Base-by-base conservation (phyloP, 2,888 invertebrate genomes). In the Drosophila putrida region DNA sequence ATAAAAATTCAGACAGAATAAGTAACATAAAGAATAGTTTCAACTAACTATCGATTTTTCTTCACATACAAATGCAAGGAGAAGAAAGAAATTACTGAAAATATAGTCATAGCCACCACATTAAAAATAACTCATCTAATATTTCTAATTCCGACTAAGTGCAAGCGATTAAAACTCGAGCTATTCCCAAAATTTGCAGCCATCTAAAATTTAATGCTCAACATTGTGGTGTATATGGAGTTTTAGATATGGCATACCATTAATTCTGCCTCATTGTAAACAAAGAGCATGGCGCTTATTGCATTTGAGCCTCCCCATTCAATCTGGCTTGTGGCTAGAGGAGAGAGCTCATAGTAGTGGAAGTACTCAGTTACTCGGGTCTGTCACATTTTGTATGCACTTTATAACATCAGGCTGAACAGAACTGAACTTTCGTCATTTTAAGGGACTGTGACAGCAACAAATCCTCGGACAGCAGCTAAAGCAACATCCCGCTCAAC, bases 221-320 rank as follows among this genome's bases (percentile, higher is more conserved):
- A 8, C 57, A 13, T n/a, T 57, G 47, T 35, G 61, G 35, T 10
- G 8, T 46, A 36, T 47, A 61, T 65, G 50, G 41, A 39, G 46
- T 38, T n/a, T 55, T 20, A 5, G 33, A 44, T 43, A 50, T 57
- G 38, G 31, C 50, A 36, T 28, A 33, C 27, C 65, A 76, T 78
- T 73, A 61, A 78, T 73, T 73, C 53, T 33, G 6, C 28, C 46
- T 31, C 50, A 67, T 67, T 55, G 72, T 67, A 67, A 63, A 78
- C 58, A 72, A 47, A 46, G 50, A 51, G 39, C 51, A 63, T 11
- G 43, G 33, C 43, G 55, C 77, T 75, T 82, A 82, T 82, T 82
- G 80, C 82, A 65, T 58, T 58, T 59, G 84, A 69, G 76, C 67
- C 62, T 66, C 84, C 76, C 76, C 57, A 81, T 61, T 84, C 79